Evolutionary conservation across 1,140 invertebrate species (phyloP).

Genomic region (Maniola jurtina): DNA sequence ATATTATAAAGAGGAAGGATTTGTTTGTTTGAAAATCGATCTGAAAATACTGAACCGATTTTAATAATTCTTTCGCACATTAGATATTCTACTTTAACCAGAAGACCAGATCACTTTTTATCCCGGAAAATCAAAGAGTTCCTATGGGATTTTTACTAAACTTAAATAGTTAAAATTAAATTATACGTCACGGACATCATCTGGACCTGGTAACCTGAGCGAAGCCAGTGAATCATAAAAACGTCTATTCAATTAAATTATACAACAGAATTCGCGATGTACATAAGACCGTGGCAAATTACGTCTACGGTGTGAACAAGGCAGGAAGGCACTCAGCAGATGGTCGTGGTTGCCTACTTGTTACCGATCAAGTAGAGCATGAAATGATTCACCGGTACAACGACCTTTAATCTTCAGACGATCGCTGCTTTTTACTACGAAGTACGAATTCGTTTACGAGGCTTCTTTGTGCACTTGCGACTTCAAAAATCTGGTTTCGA

Average conservation of each 20-base stretch:
- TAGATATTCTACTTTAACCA: neutral
- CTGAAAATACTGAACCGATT: too few relatives aligned
- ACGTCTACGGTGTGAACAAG: neutral
- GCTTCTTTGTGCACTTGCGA: neutral
- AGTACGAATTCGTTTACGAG: constrained; percentile 15
- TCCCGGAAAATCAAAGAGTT: too few relatives aligned
- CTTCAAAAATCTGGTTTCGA: neutral
- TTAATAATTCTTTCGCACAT: too few relatives aligned
- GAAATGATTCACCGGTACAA: constrained; percentile 61
- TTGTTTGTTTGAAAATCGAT: too few relatives aligned
- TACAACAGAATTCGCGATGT: neutral
- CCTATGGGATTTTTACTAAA: too few relatives aligned
- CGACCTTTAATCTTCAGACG: constrained; percentile 48
- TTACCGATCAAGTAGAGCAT: constrained; percentile 50
- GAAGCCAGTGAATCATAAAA: neutral
- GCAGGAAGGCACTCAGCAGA: neutral
- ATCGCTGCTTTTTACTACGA: constrained; percentile 24
- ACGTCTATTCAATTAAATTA: neutral
- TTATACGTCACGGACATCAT: too few relatives aligned
- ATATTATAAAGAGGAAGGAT: too few relatives aligned
- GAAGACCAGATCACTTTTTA: too few relatives aligned
- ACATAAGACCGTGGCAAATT: neutral
- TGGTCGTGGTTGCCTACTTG: constrained; percentile 5
- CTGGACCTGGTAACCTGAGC: too few relatives aligned
- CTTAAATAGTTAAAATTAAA: too few relatives aligned